These are phyloP conservation scores for Seriola rivoliana DNA, from an alignment of 2,113 vertebrate species.

Conservation along the genomic window DNA sequence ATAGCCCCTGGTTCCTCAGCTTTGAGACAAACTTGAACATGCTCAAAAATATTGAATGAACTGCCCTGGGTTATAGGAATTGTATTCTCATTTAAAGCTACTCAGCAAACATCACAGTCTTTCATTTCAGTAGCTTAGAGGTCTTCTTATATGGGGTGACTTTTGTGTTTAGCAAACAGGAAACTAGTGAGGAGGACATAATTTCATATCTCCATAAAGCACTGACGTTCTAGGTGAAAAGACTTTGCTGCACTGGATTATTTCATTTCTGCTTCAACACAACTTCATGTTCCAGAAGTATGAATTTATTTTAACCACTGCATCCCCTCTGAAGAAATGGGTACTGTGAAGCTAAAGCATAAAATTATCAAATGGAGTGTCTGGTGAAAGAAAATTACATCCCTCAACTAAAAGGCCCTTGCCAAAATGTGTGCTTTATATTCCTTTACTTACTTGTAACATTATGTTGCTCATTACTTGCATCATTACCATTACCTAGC, in stretches of 20 bases:
- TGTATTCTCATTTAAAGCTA: constrained; percentile 78
- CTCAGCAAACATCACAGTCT: constrained; percentile 67
- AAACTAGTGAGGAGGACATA: constrained; percentile 29
- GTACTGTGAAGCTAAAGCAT: constrained; percentile 26
- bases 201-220: constrained; percentile 41
- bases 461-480: constrained; percentile 76
- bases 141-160: constrained; percentile 38
- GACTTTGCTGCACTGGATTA: constrained; percentile 36
- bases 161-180: constrained; percentile 54
- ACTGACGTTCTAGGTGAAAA: constrained; percentile 20
- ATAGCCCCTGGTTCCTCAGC: constrained; percentile 33
- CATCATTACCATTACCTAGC: constrained; percentile 64
- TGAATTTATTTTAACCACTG: constrained; percentile 58
- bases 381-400: constrained; percentile 56
- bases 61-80: constrained; percentile 65
- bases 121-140: constrained; percentile 65
- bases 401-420: constrained; percentile 57
- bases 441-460: constrained; percentile 64
- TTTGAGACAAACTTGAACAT: constrained; percentile 57
- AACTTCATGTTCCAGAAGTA: constrained; percentile 46
- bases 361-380: constrained; percentile 54
- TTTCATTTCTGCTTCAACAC: constrained; percentile 48
- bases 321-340: constrained; percentile 33
- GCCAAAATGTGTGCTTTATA: constrained; percentile 58
- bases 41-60: constrained; percentile 71